phyloP scores from a whole-genome alignment of 2,888 invertebrate species.

The Melinaea marsaeus region DNA sequence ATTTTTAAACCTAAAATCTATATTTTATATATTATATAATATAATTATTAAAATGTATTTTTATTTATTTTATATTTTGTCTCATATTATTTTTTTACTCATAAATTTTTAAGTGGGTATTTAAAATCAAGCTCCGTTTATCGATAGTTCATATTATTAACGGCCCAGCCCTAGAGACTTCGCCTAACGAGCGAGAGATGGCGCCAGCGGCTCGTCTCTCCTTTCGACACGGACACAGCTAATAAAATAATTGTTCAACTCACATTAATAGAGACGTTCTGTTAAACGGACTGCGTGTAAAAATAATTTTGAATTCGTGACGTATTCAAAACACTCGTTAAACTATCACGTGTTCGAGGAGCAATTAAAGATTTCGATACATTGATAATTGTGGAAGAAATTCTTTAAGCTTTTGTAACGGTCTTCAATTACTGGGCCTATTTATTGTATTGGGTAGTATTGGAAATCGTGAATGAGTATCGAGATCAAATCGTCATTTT shows the following conservation, averaged over 20 bases:
- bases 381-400: constrained; percentile 13
- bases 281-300: constrained; percentile 34
- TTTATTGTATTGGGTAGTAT: neutral
- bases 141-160: constrained; percentile 24
- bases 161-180: constrained; percentile 27
- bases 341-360: constrained; percentile 21
- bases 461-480: neutral
- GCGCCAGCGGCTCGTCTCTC: constrained; percentile 52
- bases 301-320: constrained; percentile 35
- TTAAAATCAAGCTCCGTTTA: constrained; percentile 6
- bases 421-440: neutral
- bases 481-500: neutral
- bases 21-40: neutral
- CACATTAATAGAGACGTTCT: constrained; percentile 40
- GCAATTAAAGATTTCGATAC: constrained; percentile 18
- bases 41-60: neutral
- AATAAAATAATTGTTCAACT: constrained; percentile 52
- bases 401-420: constrained; percentile 1
- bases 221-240: constrained; percentile 50
- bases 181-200: constrained; percentile 49
- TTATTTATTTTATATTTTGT: neutral
- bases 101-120: neutral
- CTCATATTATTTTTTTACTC: neutral
- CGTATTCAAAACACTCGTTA: constrained; percentile 22
- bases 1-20: neutral